phyloP scores from a whole-genome alignment of 2,113 vertebrate genomes.

The Opisthocomus hoazin region DNA sequence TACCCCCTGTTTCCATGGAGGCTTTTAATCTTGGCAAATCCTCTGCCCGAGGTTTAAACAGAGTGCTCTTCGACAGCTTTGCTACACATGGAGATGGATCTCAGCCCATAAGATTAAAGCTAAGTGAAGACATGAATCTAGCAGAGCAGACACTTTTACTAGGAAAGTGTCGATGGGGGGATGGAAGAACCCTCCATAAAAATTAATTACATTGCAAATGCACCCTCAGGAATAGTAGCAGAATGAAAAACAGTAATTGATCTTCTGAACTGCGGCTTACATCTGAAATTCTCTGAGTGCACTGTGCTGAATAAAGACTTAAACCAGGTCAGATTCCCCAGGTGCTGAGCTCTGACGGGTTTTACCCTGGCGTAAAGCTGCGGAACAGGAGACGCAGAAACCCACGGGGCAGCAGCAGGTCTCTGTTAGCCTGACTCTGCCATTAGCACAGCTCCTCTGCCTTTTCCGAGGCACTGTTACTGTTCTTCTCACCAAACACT shows the following conservation, averaged over 20 bases:
- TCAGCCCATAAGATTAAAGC: not conserved
- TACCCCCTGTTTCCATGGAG: not conserved
- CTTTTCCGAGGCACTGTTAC: not conserved
- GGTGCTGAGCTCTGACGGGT: not conserved
- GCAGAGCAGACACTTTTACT: not conserved
- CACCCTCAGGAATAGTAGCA: slow-evolving; percentile 12
- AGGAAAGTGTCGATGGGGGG: not conserved
- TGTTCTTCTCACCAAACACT: not conserved
- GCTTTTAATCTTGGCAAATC: not conserved
- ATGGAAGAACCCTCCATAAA: slow-evolving; percentile 17
- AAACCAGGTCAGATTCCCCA: slow-evolving; percentile 26
- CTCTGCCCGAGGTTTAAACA: not conserved
- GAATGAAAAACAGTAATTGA: slow-evolving; percentile 22
- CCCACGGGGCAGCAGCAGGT: not conserved
- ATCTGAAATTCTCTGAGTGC: not conserved
- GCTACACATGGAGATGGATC: not conserved
- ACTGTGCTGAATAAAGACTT: not conserved
- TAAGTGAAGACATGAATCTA: slow-evolving; percentile 15
- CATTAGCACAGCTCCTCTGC: not conserved
- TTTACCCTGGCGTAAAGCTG: not conserved
- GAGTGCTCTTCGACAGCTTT: not conserved
- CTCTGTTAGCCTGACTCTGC: not conserved
- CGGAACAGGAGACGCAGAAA: not conserved
- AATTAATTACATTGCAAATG: slow-evolving; percentile 48
- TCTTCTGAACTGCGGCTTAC: not conserved